These are phyloP conservation scores for Tangara arthus DNA, from an alignment of 2,797 vertebrate genomes.

Conservation along the genomic window DNA sequence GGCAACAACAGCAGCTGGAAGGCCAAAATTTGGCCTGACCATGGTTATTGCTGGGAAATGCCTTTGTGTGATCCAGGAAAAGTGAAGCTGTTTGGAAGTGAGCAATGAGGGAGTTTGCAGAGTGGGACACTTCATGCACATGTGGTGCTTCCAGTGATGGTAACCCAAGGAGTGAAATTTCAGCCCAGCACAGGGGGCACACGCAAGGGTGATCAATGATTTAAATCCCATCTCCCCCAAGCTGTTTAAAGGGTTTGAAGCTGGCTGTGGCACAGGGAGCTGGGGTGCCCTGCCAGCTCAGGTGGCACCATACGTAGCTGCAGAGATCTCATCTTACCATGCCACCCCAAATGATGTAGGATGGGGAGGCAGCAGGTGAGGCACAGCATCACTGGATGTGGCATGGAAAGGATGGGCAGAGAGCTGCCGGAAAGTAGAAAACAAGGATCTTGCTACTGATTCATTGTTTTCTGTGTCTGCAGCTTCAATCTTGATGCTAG, in stretches of 20 bases:
- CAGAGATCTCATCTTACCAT: rapidly evolving
- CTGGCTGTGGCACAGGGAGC: background rate
- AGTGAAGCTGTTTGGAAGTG: background rate
- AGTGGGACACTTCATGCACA: rapidly evolving
- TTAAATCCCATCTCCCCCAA: background rate
- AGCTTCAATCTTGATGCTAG: background rate
- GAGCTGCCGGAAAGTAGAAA: background rate
- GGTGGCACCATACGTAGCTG: background rate
- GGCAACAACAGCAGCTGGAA: background rate
- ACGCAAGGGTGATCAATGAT: background rate
- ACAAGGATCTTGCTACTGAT: background rate
- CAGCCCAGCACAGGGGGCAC: background rate
- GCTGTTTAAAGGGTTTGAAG: background rate
- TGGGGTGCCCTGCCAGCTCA: background rate
- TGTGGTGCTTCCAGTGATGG: rapidly evolving
- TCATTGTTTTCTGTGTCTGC: background rate
- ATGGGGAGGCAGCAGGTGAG: background rate
- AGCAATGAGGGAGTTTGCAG: background rate
- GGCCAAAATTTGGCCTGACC: background rate
- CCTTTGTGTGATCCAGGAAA: background rate
- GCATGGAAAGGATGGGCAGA: background rate
- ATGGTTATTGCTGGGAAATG: background rate
- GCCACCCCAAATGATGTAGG: background rate
- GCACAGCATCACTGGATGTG: background rate
- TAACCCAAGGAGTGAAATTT: background rate